phyloP scores from a whole-genome alignment of 2,797 vertebrate genomes.

The Sebastes iracundus region DNA sequence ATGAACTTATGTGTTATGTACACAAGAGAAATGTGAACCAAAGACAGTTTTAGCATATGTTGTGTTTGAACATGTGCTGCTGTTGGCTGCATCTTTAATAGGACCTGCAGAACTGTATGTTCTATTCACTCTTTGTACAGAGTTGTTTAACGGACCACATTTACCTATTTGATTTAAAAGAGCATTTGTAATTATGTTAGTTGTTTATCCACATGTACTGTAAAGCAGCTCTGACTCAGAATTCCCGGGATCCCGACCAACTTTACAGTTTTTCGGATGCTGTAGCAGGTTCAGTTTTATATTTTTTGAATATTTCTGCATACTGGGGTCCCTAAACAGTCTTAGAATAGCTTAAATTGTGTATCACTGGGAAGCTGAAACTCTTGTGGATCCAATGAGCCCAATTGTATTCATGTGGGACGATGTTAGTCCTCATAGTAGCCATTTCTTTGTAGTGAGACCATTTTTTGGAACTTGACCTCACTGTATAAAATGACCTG shows the following conservation, averaged over 20 bases:
- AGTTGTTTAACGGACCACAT: background rate
- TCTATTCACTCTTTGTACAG: background rate
- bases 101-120: background rate
- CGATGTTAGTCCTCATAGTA: too few relatives aligned
- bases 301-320: too few relatives aligned
- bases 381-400: too few relatives aligned
- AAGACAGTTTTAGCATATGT: conserved; percentile 1
- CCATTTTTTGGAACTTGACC: too few relatives aligned
- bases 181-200: background rate
- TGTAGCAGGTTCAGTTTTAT: too few relatives aligned
- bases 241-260: background rate
- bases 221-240: background rate
- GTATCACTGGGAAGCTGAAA: rapidly evolving
- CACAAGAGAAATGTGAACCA: conserved; percentile 5
- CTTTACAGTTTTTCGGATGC: too few relatives aligned
- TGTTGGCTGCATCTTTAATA: conserved; percentile 21
- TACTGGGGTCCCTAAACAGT: too few relatives aligned
- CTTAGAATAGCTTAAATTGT: rapidly evolving
- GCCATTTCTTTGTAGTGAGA: too few relatives aligned
- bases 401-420: too few relatives aligned
- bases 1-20: conserved; percentile 2
- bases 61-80: conserved; percentile 20
- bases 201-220: background rate
- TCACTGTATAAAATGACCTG: too few relatives aligned
- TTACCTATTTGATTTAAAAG: background rate